These are phyloP conservation scores for Apotomis betuletana DNA, from an alignment of 2,888 invertebrate species.

Conservation along the genomic window DNA sequence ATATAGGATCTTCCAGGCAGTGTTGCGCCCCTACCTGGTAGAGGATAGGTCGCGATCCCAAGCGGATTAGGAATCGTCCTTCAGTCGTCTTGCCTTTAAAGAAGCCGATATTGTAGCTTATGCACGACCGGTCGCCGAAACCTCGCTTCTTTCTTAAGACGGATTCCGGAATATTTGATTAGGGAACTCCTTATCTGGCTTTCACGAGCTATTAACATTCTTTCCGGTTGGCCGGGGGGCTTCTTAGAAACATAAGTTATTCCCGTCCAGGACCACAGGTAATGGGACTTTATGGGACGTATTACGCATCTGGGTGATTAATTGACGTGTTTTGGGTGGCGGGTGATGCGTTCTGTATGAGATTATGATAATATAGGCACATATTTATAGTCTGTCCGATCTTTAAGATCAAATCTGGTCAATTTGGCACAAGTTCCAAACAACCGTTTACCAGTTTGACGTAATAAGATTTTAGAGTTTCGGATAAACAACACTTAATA, in stretches of 20 bases:
- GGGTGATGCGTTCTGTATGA: background rate
- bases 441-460: too few species aligned
- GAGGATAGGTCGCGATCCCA: constrained; percentile 59
- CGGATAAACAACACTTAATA: too few species aligned
- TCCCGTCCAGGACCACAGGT: constrained; percentile 34
- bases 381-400: background rate
- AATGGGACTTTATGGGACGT: constrained; percentile 35
- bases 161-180: constrained; percentile 78
- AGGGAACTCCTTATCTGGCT: constrained; percentile 73
- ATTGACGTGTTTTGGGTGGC: constrained; percentile 33
- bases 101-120: constrained; percentile 76
- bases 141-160: constrained; percentile 67
- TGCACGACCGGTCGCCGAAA: constrained; percentile 65
- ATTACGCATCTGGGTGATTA: constrained; percentile 37
- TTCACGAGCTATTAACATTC: constrained; percentile 72
- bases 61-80: constrained; percentile 73
- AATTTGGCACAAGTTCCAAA: too few species aligned
- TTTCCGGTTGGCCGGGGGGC: constrained; percentile 56
- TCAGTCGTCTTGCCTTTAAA: constrained; percentile 72
- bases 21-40: constrained; percentile 30
- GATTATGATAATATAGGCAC: constrained; percentile 4
- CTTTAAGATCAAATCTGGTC: too few species aligned
- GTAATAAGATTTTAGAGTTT: too few species aligned
- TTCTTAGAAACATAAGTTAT: constrained; percentile 56
- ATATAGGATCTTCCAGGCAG: background rate